Base-by-base conservation (phyloP, 2,797 vertebrate species). In the Gymnoscopelus microlampas region DNA sequence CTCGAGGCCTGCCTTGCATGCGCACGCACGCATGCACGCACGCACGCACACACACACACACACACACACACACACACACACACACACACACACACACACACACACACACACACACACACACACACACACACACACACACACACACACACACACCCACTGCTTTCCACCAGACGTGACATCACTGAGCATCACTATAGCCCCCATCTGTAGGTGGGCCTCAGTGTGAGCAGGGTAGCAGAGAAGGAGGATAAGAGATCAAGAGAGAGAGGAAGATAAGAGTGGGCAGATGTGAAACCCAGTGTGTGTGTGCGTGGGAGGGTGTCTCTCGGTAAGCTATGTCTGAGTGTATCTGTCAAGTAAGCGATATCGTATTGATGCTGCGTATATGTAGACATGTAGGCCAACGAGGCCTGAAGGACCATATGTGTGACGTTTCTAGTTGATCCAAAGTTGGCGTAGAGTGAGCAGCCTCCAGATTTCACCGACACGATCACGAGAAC, bases 151-250 rank as follows among this genome's bases (percentile, higher is more conserved):
- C 51, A 8, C 59, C 57, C 48, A 29, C 67, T 35, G 44, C 88
- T 92, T 93, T 91, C 91, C 89, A 85, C 66, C 73, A 60, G 68
- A 62, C 39, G 81, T 91, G 88, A 93, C 83, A 83, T 90, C 26
- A 68, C 63, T 13, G 14, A 70, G 75, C 73, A 74, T 86, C 88
- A 86, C 76, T 51, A 71, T 15, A 56, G 35, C 66, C 73, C 32
- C 74, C 8, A 0, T 9, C 23, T 53, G 89, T 87, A 63, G 87
- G 92, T 49, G 84, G 82, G 80, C 82, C 78, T 75, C 15, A 9
- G 48, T 66, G 10, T 35, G 49, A 76, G 57, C n/a, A 13, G 26
- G 11, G 19, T 24, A 26, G 23, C 62, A 19, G 79, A 80, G 83
- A 39, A 26, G 15, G 29, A 59, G 53, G 77, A 73, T 79, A 58